Base-by-base conservation (phyloP, 2,797 vertebrate genomes). In the Rhinophrynus dorsalis region DNA sequence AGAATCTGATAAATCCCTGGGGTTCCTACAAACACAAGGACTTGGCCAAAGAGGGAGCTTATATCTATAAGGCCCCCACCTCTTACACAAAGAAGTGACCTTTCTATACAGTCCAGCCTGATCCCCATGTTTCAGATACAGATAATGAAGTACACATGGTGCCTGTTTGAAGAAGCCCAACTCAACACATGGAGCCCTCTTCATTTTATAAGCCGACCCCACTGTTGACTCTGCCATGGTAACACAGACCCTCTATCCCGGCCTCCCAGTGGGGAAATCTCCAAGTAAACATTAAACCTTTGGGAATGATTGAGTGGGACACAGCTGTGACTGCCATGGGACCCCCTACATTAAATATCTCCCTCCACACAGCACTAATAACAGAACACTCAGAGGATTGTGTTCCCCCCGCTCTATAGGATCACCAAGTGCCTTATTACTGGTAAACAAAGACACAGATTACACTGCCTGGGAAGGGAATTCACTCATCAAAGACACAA, bases 251-350 rank as follows among this genome's bases (percentile, higher is more conserved):
- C 9, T 5, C 13, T 29, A 50, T 72, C 44, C 27, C 27, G 4
- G 32, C 12, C 18, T 30, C 44, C 38, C 52, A 24, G 13, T 40
- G 47, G 68, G 30, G 59, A 38, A n/a, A 57, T 5, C 40, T 23
- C 23, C 40, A 38, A 38, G 38, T 38, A 71, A 71, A 71, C 48
- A 63, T 38, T 26, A 64, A 58, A 17, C 10, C 32, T 35, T 58
- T 72, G 54, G 44, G 68, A 65, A 72, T 42, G 17, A 48, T 13
- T 17, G 32, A 40, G 33, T n/a, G 40, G 32, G 68, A 40, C 42
- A 72, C 68, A 72, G 68, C 68, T 72, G 68, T 72, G 68, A 72
- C 60, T 65, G 68, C 33, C 68, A 72, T 52, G 1, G 54, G 29
- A 24, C 60, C 67, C 68, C 50, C 29, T 27, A 40, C 10, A 18